phyloP scores from a whole-genome alignment of 2,888 invertebrate species.

The Uloborus plumipes region DNA sequence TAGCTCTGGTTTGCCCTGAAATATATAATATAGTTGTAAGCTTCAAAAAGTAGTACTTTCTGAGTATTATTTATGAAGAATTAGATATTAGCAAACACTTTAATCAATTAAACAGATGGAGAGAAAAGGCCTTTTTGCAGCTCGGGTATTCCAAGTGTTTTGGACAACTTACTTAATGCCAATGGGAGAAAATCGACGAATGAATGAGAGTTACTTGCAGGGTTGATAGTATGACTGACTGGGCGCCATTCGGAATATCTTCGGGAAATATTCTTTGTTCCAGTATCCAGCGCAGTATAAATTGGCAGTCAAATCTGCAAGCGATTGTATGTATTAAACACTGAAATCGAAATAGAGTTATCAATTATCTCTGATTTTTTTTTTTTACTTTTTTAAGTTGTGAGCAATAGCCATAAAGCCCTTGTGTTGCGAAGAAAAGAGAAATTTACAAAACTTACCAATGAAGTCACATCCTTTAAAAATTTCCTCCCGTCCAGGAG shows the following conservation, averaged over 20 bases:
- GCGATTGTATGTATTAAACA: too few species aligned
- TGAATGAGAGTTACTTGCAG: not conserved
- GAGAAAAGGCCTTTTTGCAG: slow-evolving; percentile 14
- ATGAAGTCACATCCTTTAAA: not conserved
- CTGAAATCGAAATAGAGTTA: too few species aligned
- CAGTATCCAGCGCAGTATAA: not conserved
- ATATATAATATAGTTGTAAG: too few species aligned
- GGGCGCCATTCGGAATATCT: not conserved
- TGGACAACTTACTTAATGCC: slow-evolving; percentile 9
- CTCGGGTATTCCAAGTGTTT: not conserved
- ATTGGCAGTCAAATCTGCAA: slow-evolving; percentile 33
- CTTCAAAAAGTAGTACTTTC: too few species aligned
- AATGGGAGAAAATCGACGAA: slow-evolving; percentile 11
- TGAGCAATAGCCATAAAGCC: slow-evolving; percentile 2
- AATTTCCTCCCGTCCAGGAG: slow-evolving; percentile 3
- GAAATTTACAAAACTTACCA: too few species aligned
- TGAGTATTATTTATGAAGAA: too few species aligned
- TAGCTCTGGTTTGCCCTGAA: slow-evolving; percentile 19
- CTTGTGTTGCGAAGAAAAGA: slow-evolving; percentile 5
- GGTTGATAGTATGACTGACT: not conserved
- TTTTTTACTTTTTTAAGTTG: slow-evolving; percentile 24
- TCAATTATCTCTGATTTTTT: too few species aligned
- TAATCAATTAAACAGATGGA: slow-evolving; percentile 1
- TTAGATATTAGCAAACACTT: too few species aligned
- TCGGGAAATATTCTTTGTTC: not conserved